Percentiles rank a stretch among this genome's conserved stretches.
These are phyloP conservation scores for Paramisgurnus dabryanus DNA, from an alignment of 2,113 vertebrate species.

Conservation along the genomic window DNA sequence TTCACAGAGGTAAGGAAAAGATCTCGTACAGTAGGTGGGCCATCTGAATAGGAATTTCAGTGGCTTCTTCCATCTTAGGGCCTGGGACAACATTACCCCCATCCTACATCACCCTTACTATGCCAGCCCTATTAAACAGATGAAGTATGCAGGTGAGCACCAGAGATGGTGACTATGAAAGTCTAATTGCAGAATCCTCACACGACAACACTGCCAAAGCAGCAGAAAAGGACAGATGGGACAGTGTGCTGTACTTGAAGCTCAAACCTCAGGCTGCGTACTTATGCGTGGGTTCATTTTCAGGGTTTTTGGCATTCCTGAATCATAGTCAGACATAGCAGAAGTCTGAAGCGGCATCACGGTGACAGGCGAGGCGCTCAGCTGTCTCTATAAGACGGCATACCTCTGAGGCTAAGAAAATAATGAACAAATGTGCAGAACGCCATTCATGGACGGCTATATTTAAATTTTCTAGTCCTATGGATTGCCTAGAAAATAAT, in stretches of 20 bases:
- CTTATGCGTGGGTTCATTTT: conserved; percentile 16
- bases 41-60: too few species aligned
- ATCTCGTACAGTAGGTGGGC: too few species aligned
- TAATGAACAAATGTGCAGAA: background rate
- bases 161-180: background rate
- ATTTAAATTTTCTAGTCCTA: too few species aligned
- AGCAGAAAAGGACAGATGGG: background rate
- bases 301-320: conserved; percentile 1
- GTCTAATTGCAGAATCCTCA: background rate
- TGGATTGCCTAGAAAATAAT: too few species aligned
- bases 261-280: background rate
- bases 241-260: background rate
- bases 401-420: background rate
- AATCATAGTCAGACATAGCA: conserved; percentile 10
- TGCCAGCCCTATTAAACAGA: too few species aligned
- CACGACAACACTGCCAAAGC: background rate
- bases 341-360: background rate
- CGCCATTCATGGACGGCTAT: too few species aligned
- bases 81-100: background rate
- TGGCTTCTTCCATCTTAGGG: too few species aligned
- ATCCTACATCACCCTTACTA: background rate
- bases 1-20: background rate
- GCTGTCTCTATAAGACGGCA: background rate
- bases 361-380: conserved; percentile 6
- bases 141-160: too few species aligned